Percentiles rank a stretch among this genome's conserved stretches.
phyloP scores from a whole-genome alignment of 2,113 vertebrate species.

The Neolamprologus tretocephalus region DNA sequence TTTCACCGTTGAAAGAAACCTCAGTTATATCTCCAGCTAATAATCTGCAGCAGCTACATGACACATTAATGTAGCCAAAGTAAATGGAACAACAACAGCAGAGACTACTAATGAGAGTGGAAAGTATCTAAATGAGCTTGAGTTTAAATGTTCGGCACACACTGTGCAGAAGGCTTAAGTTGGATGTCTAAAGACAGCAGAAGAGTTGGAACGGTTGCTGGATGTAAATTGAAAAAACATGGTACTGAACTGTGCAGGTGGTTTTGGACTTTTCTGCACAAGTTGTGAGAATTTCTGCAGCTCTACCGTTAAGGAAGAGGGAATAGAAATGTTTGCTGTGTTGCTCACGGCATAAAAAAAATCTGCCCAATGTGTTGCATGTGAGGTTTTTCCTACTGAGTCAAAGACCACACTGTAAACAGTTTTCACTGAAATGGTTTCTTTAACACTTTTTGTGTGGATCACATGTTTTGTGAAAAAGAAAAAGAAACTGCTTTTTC shows the following conservation, averaged over 20 bases:
- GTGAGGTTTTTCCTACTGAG: not conserved
- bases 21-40: not conserved
- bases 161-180: not conserved
- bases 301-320: not conserved
- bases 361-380: not conserved
- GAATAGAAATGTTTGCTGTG: not conserved
- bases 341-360: not conserved
- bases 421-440: not conserved
- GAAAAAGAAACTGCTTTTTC: not conserved
- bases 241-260: not conserved
- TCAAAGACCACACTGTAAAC: not conserved
- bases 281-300: not conserved
- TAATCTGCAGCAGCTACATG: not conserved
- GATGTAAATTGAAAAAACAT: not conserved
- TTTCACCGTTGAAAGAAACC: not conserved
- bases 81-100: conserved; percentile 32
- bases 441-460: not conserved
- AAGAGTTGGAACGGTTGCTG: not conserved
- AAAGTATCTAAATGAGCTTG: not conserved
- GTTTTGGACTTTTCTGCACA: not conserved
- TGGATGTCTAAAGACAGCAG: not conserved
- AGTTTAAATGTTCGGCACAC: not conserved
- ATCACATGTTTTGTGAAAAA: not conserved
- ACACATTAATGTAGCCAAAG: conserved; percentile 15
- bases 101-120: not conserved